These are phyloP conservation scores for Hemithea aestivaria DNA, from an alignment of 2,888 invertebrate genomes.

Conservation along the genomic window DNA sequence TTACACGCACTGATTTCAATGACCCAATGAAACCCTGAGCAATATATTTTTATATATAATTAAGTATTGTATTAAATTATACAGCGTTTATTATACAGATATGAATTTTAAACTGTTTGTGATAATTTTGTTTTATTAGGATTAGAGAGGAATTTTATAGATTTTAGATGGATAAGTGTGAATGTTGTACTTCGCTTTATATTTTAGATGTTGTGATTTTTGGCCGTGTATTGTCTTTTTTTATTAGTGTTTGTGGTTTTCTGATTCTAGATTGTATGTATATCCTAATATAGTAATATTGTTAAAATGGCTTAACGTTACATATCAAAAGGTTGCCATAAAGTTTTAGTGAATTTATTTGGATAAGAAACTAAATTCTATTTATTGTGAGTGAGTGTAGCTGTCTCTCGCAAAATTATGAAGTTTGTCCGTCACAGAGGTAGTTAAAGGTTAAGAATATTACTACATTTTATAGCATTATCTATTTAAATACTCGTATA, in stretches of 20 bases:
- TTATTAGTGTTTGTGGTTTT: slow-evolving; percentile 62
- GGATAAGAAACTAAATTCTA: slow-evolving; percentile 33
- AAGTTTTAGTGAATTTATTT: slow-evolving; percentile 21
- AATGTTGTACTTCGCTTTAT: slow-evolving; percentile 66
- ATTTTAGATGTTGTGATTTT: slow-evolving; percentile 67
- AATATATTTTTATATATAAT: slow-evolving; percentile 77
- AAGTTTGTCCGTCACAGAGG: no score
- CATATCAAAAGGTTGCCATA: slow-evolving; percentile 33
- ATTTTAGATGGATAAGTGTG: slow-evolving; percentile 46
- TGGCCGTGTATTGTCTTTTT: slow-evolving; percentile 56
- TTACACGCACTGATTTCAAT: slow-evolving; percentile 68
- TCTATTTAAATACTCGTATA: no score
- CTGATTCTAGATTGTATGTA: slow-evolving; percentile 51
- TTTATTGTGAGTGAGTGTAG: slow-evolving; percentile 28
- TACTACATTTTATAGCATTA: no score
- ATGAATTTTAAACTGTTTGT: slow-evolving; percentile 65
- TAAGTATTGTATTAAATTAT: slow-evolving; percentile 68
- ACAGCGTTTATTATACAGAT: slow-evolving; percentile 70
- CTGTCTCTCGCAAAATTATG: slow-evolving; percentile 21
- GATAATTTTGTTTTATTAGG: slow-evolving; percentile 60
- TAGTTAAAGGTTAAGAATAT: no score
- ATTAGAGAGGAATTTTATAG: slow-evolving; percentile 53
- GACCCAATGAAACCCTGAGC: slow-evolving; percentile 74
- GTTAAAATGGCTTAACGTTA: slow-evolving; percentile 25
- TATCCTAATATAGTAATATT: slow-evolving; percentile 26